A percentile compares a stretch with the other conserved stretches of the same genome.
Conservation (phyloP, 2,113 vertebrate genomes). For the Ictidomys tridecemlineatus region DNA sequence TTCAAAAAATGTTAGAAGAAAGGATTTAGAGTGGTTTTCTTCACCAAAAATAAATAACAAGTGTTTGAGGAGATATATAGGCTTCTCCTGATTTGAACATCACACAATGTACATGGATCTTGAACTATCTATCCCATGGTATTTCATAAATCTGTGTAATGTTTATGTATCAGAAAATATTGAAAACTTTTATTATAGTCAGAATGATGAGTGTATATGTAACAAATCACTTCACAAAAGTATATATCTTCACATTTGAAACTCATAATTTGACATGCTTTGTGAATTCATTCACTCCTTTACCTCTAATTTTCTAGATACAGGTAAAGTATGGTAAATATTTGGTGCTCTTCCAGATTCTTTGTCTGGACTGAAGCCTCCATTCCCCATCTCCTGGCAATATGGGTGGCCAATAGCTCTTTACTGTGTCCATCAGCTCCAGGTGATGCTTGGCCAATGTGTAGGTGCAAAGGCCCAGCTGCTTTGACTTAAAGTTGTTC, state of each 20-base stretch:
- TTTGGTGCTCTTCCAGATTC: not conserved
- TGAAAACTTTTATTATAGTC: not conserved
- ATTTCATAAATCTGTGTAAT: not conserved
- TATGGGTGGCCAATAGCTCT: accelerated
- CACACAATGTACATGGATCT: not conserved
- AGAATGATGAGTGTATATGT: not conserved
- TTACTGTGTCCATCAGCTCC: not conserved
- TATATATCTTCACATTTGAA: not conserved
- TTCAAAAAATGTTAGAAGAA: not conserved
- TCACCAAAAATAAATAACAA: not conserved
- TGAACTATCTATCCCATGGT: not conserved
- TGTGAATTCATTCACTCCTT: not conserved
- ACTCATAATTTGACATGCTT: not conserved
- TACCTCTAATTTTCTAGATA: not conserved
- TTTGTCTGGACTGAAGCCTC: not conserved
- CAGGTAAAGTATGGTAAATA: not conserved
- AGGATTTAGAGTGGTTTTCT: not conserved
- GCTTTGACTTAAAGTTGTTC: not conserved
- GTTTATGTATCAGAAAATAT: not conserved
- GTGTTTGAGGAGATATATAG: not conserved
- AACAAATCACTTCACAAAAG: not conserved
- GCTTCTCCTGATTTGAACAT: not conserved
- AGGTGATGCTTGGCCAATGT: not conserved
- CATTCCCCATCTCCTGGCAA: too few relatives aligned
- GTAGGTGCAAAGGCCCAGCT: not conserved